These are phyloP conservation scores for Brachionus asplanchnoidis DNA, from an alignment of 1,140 invertebrate genomes.

Conservation along the genomic window DNA sequence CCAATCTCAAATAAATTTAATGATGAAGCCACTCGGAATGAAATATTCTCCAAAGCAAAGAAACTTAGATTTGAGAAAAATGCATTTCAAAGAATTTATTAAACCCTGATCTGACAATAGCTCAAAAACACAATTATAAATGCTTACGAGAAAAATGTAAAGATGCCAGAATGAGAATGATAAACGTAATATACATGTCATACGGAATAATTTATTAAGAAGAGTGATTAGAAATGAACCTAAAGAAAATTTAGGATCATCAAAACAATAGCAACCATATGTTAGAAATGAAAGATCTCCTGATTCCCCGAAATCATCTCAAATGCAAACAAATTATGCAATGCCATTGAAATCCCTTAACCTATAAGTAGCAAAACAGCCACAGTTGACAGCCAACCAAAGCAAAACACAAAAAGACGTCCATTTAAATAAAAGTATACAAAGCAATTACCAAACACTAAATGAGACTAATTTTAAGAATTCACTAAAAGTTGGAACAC, in stretches of 20 bases:
- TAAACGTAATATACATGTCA: not conserved
- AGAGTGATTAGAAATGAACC: not conserved
- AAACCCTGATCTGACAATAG: not conserved
- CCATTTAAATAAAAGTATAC: too few relatives aligned
- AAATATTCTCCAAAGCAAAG: not conserved
- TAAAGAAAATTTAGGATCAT: not conserved
- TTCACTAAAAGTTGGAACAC: too few relatives aligned
- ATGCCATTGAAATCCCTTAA: not conserved
- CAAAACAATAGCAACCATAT: not conserved
- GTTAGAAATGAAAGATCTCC: not conserved
- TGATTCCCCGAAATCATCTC: not conserved
- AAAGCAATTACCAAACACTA: too few relatives aligned
- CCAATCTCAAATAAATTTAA: not conserved
- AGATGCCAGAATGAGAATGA: not conserved
- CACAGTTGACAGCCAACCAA: too few relatives aligned
- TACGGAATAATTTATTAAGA: not conserved
- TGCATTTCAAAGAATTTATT: not conserved
- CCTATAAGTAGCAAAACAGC: too few relatives aligned
- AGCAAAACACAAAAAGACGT: too few relatives aligned
- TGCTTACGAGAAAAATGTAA: not conserved
- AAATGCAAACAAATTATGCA: not conserved
- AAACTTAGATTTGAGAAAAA: not conserved
- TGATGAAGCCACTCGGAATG: not conserved
- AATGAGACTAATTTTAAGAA: too few relatives aligned
- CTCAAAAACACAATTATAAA: not conserved